phyloP scores from a whole-genome alignment of 2,888 invertebrate species.

The Eubasilissa splendida region DNA sequence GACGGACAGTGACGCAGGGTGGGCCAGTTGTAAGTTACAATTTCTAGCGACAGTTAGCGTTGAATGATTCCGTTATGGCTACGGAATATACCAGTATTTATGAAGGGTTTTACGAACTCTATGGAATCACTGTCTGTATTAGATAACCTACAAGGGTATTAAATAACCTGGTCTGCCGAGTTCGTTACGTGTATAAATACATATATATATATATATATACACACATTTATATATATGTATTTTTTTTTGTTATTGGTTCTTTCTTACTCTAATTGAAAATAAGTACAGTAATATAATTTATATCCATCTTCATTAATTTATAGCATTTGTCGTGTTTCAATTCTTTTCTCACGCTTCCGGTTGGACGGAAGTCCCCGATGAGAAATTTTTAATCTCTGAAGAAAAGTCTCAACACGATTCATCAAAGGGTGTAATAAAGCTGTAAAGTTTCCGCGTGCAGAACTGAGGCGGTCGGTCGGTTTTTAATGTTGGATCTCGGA shows the following conservation, averaged over 20 bases:
- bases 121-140: background rate
- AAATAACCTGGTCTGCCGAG: no score
- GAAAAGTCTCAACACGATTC: conserved; percentile 52
- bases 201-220: no score
- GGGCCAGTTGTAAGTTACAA: conserved; percentile 36
- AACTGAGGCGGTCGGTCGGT: conserved; percentile 43
- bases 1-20: conserved; percentile 35
- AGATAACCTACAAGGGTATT: no score
- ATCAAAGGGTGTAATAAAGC: conserved; percentile 56
- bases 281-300: no score
- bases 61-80: conserved; percentile 41
- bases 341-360: conserved; percentile 32
- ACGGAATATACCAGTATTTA: conserved; percentile 35
- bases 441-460: conserved; percentile 55
- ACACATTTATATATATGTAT: no score
- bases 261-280: no score
- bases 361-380: conserved; percentile 16
- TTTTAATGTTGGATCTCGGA: conserved; percentile 57
- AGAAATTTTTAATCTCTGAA: conserved; percentile 54
- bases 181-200: no score
- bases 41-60: conserved; percentile 32
- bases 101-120: conserved; percentile 15
- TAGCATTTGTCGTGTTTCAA: no score
- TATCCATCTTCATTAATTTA: no score
- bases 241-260: no score